Percentiles rank a stretch among this genome's conserved stretches.
Conservation (phyloP, 1,140 invertebrate species). For the Diabrotica undecimpunctata region DNA sequence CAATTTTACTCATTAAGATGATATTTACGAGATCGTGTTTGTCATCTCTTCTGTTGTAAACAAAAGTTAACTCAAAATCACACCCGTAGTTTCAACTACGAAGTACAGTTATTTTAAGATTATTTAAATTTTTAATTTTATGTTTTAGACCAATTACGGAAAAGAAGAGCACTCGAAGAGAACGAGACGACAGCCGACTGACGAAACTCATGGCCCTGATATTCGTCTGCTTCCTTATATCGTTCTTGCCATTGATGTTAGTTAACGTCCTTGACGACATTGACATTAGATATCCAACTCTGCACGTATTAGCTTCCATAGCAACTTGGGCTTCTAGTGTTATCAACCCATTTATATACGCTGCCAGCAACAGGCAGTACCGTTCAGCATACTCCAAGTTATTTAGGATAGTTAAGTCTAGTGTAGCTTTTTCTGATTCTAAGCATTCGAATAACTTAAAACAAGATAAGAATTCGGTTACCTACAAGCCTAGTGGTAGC, state of each 20-base stretch:
- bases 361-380: slow-evolving; percentile 79
- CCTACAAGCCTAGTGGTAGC: slow-evolving; percentile 28
- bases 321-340: slow-evolving; percentile 83
- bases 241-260: slow-evolving; percentile 81
- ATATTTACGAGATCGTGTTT: too few relatives aligned
- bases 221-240: slow-evolving; percentile 78
- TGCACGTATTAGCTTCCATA: slow-evolving; percentile 77
- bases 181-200: slow-evolving; percentile 72
- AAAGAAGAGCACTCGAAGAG: slow-evolving; percentile 50
- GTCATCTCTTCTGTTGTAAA: too few relatives aligned
- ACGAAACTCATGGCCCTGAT: slow-evolving; percentile 82
- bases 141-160: slow-evolving; percentile 45
- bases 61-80: too few relatives aligned
- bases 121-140: slow-evolving; percentile 4
- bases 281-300: slow-evolving; percentile 62
- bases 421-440: slow-evolving; percentile 37
- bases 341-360: slow-evolving; percentile 84
- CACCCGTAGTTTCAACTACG: too few relatives aligned
- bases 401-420: slow-evolving; percentile 45
- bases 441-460: slow-evolving; percentile 32
- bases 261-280: slow-evolving; percentile 77
- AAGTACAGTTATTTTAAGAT: not conserved
- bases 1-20: too few relatives aligned
- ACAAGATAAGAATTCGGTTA: slow-evolving; percentile 33
- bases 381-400: slow-evolving; percentile 69